Percentiles rank a stretch among this genome's conserved stretches.
These are phyloP conservation scores for Hypsibius dujardini DNA, from an alignment of 1,140 invertebrate genomes.

Conservation along the genomic window DNA sequence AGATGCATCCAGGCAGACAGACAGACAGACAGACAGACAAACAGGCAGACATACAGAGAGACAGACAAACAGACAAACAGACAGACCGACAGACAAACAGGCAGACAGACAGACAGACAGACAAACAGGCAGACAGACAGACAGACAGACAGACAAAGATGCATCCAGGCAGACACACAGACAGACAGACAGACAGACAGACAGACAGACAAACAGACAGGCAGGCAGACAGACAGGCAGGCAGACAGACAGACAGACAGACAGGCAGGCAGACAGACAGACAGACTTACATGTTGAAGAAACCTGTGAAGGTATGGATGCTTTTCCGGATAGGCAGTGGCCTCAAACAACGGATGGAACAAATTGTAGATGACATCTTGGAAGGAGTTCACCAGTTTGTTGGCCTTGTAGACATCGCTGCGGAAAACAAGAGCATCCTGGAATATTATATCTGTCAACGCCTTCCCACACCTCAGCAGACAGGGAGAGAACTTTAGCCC, in stretches of 20 bases:
- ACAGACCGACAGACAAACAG: no score
- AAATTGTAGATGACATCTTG: constrained; percentile 88
- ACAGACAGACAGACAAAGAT: no score
- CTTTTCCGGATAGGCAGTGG: constrained; percentile 70
- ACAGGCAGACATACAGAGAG: constrained; percentile 19
- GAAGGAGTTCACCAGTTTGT: constrained; percentile 85
- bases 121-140: no score
- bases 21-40: no score
- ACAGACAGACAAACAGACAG: constrained; percentile 47
- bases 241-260: no score
- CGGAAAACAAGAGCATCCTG: constrained; percentile 28
- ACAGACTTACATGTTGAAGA: constrained; percentile 51
- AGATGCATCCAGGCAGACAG: no score
- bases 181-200: no score
- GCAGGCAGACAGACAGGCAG: no score
- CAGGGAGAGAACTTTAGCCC: neutral
- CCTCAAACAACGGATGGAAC: constrained; percentile 87
- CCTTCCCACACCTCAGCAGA: neutral
- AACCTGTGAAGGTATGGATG: constrained; percentile 89
- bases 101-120: no score
- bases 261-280: neutral
- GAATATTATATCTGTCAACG: neutral
- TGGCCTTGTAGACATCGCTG: constrained; percentile 91
- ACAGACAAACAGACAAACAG: constrained; percentile 52
- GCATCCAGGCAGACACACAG: no score